Base-by-base conservation (phyloP, 2,888 invertebrate species). In the Altica lythri region DNA sequence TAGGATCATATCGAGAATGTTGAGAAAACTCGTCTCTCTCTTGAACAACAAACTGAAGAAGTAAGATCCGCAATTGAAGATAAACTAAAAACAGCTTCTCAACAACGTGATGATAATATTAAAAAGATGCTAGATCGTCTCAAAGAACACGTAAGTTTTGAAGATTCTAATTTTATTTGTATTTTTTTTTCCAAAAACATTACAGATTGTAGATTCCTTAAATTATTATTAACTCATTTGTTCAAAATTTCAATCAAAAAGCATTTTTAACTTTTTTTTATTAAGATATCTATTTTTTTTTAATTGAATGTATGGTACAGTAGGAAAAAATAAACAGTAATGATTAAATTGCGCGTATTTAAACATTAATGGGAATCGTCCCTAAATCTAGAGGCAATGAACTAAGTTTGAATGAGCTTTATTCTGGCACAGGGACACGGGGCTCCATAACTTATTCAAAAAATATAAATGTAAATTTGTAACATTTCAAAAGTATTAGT, bases 101-200 rank as follows among this genome's bases (percentile, higher is more conserved):
- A 88, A 70, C 91, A 94, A 76, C 88, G 95, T 61, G 92, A 94
- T 75, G 92, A 91, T 74, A 91, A 93, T 75, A 88, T 94, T 67
- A 90, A 90, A 79, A 92, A 90, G 78, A 91, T 94, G 87, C 80
- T 92, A 67, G 92, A 92, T 67, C 88, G 92, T 66, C 86, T 95
- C 57, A 90, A 90, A 77, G 92, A 94, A 77, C 95, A 95, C 78
- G 95, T 95, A 75, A 86, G 89, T 79, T 40, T 9, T 18, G 16
- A 9, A 53, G 1, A 10, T 45, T 19, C 17, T 17, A 14, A 10
- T 17, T 32, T 3, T 4, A 4, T 13, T 13, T 34, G 16, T 8
- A 16, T 34, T 34, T 16, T 34, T n/a, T 34, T 16, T 34, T 6
- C 16, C 16, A 16, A 13, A 34, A 34, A n/a, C n/a, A n/a, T n/a